phyloP scores from a whole-genome alignment of 2,797 vertebrate species.

The Cynodonichthys magdalenae region DNA sequence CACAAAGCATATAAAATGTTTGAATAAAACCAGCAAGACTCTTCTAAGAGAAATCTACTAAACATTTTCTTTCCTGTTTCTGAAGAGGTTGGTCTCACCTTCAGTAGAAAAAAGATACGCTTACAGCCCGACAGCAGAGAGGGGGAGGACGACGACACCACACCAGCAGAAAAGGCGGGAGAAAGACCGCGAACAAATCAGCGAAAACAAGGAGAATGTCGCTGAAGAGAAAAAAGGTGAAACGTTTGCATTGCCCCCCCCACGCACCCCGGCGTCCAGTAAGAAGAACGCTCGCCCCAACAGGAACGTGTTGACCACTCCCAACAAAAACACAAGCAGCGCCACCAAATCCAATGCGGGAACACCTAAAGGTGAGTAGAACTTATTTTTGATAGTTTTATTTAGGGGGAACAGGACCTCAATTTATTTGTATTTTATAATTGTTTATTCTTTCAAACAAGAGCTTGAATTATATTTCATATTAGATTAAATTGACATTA shows the following conservation, averaged over 20 bases:
- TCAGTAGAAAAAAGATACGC: conserved; percentile 53
- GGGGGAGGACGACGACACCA: conserved; percentile 36
- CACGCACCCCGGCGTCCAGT: conserved; percentile 76
- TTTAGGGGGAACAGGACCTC: conserved; percentile 1
- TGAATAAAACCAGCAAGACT: too few relatives aligned
- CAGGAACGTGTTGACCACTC: conserved; percentile 73
- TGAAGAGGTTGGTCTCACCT: conserved; percentile 70
- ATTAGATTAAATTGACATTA: conserved; percentile 64
- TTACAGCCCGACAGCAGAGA: conserved; percentile 54
- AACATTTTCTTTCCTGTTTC: conserved; percentile 11
- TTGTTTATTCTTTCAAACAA: conserved; percentile 55
- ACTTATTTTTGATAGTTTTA: not conserved
- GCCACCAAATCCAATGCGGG: conserved; percentile 25
- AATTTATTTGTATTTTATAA: conserved; percentile 51
- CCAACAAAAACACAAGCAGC: conserved; percentile 60
- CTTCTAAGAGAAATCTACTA: too few relatives aligned
- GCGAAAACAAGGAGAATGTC: conserved; percentile 88
- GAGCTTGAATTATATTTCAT: conserved; percentile 46
- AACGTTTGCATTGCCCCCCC: conserved; percentile 81
- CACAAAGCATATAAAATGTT: too few relatives aligned
- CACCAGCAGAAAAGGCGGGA: conserved; percentile 50
- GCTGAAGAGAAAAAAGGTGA: conserved; percentile 68
- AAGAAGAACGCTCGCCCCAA: conserved; percentile 73
- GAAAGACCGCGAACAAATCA: conserved; percentile 61
- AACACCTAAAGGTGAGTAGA: conserved; percentile 79